Conservation (phyloP, 2,113 vertebrate species). For the Corythornis madagascariensis region DNA sequence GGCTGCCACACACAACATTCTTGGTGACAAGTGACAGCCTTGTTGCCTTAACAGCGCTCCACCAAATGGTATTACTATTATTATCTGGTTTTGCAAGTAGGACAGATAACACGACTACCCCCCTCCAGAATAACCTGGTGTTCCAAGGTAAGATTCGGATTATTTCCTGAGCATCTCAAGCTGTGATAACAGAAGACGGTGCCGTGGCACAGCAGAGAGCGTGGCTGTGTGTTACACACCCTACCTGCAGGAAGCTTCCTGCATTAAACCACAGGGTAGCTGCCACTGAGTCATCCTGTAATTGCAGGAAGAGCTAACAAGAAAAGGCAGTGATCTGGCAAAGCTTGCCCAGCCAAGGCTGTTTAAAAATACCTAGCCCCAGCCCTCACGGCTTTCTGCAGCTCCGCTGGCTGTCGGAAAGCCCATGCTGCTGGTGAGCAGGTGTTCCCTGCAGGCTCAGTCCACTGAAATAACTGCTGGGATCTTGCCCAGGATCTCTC, state of each 20-base stretch:
- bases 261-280: not conserved
- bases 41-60: not conserved
- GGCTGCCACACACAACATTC: not conserved
- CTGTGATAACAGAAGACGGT: not conserved
- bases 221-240: not conserved
- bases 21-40: constrained; percentile 16
- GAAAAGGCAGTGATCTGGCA: not conserved
- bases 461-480: not conserved
- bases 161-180: not conserved
- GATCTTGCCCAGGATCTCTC: not conserved
- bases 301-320: constrained; percentile 22
- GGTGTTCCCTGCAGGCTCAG: not conserved
- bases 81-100: not conserved
- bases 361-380: constrained; percentile 34
- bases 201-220: not conserved
- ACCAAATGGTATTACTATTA: not conserved
- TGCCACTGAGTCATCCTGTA: not conserved
- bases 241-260: not conserved
- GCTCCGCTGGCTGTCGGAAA: not conserved
- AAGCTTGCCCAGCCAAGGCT: not conserved
- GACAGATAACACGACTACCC: not conserved
- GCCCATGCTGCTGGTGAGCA: not conserved
- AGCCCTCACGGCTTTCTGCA: not conserved
- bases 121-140: not conserved
- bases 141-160: not conserved